Conservation (phyloP, 2,113 vertebrate genomes). For the Antechinus stuartii region DNA sequence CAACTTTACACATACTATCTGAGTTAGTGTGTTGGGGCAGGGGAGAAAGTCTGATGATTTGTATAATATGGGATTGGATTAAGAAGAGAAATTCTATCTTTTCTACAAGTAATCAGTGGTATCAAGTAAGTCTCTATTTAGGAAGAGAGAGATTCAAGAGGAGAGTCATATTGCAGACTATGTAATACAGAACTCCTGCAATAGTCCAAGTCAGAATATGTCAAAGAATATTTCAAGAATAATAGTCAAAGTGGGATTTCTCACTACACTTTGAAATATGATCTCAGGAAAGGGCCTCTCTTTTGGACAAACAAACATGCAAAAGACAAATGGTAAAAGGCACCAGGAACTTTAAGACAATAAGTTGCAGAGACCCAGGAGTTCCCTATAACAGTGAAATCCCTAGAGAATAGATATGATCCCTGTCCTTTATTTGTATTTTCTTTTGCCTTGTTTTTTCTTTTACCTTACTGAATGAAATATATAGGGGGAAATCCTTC, state of each 20-base stretch:
- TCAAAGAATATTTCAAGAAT: constrained; percentile 45
- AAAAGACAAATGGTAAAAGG: constrained; percentile 35
- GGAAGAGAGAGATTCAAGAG: background rate
- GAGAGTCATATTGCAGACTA: background rate
- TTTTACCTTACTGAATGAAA: background rate
- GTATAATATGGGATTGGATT: background rate
- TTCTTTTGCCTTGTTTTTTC: background rate
- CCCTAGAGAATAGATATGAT: background rate
- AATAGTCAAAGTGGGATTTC: constrained; percentile 30
- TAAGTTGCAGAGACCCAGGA: background rate
- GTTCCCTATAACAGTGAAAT: background rate
- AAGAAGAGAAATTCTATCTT: constrained; percentile 26
- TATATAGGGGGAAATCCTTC: background rate
- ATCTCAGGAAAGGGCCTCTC: background rate
- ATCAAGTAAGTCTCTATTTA: background rate
- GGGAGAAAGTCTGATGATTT: background rate
- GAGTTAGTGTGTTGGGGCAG: background rate
- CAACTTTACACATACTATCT: background rate
- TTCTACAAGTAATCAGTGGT: constrained; percentile 34
- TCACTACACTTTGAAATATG: constrained; percentile 19
- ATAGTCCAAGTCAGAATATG: constrained; percentile 29
- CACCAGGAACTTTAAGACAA: background rate
- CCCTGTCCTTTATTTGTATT: background rate
- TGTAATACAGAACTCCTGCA: constrained; percentile 18
- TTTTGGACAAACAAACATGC: background rate